Percentiles rank a stretch among this genome's conserved stretches.
Conservation (phyloP, 2,113 vertebrate genomes). For the Panthera tigris region DNA sequence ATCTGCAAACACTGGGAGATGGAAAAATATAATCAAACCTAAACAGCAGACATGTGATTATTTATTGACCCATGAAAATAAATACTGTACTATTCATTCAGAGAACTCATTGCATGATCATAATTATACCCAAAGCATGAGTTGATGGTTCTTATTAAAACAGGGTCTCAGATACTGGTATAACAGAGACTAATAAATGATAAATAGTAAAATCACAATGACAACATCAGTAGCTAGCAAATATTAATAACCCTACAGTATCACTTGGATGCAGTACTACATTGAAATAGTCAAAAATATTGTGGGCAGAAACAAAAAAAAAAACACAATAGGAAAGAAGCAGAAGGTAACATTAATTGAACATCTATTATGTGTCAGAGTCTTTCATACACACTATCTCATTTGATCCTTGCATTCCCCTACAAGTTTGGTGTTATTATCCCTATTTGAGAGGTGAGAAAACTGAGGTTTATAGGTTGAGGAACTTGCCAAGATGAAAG, state of each 20-base stretch:
- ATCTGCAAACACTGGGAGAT: not conserved
- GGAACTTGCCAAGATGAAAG: not conserved
- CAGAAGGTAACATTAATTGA: not conserved
- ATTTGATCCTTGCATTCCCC: not conserved
- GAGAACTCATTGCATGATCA: not conserved
- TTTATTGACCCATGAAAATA: slow-evolving; percentile 30
- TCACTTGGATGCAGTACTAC: not conserved
- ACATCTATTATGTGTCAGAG: not conserved
- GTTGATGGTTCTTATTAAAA: slow-evolving; percentile 20
- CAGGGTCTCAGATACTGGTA: not conserved
- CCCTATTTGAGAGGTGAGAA: not conserved
- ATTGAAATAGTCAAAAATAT: not conserved
- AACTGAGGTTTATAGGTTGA: not conserved
- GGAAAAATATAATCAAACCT: slow-evolving; percentile 6
- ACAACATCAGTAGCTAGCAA: slow-evolving; percentile 41
- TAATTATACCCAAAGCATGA: not conserved
- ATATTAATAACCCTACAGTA: not conserved
- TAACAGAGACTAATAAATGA: slow-evolving; percentile 61
- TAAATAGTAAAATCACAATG: slow-evolving; percentile 56
- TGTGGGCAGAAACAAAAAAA: not conserved
- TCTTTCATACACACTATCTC: not conserved
- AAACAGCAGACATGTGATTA: not conserved
- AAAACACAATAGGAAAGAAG: not conserved
- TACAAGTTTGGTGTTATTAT: not conserved
- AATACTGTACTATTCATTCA: not conserved